Base-by-base conservation (phyloP, 1,140 invertebrate genomes). In the Coelopa frigida region DNA sequence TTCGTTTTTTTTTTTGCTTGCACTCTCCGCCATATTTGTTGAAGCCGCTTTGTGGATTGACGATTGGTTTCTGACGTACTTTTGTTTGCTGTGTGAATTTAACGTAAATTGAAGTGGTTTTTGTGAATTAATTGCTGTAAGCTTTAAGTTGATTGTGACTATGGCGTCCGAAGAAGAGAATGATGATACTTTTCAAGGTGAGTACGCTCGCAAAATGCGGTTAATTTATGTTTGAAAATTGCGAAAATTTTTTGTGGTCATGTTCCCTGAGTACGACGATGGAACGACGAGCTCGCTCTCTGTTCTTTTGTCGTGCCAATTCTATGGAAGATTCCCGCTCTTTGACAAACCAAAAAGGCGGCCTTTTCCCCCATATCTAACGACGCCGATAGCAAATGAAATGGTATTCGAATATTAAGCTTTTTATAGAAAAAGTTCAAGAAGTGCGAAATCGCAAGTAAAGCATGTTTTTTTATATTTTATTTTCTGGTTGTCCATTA, bases 141-240 rank as follows among this genome's bases (percentile, higher is more conserved):
- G 56, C 50, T 60, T 60, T 44, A 49, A 45, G 52, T 54, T 39
- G 56, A 54, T 41, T 44, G 52, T 52, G 24, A 66, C 38, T 46
- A 67, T 67, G 63, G 63, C 63, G 53, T 67, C 63, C 20, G 63
- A 67, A 22, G 63, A 67, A 53, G 63, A 67, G 26, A 63, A 67
- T 53, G 63, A 67, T 41, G 63, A 67, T 52, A 67, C 66, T 53
- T 59, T 59, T 37, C 63, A 66, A 33, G 63, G 63, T 67, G 14
- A 67, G 63, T 63, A 17, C 45, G 49, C 33, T 43, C n/a, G n/a
- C n/a, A n/a, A n/a, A n/a, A n/a, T n/a, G n/a, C n/a, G 45, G 61
- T 57, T 62, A 46, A 40, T 44, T 39, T 29, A 36, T 15, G 35
- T 31, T 50, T 52, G 14, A 29, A 29, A 14, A 29, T 10, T 14